Evolutionary conservation across 1,140 invertebrate genomes (phyloP).

Genomic region (Leptinotarsa defecta): DNA sequence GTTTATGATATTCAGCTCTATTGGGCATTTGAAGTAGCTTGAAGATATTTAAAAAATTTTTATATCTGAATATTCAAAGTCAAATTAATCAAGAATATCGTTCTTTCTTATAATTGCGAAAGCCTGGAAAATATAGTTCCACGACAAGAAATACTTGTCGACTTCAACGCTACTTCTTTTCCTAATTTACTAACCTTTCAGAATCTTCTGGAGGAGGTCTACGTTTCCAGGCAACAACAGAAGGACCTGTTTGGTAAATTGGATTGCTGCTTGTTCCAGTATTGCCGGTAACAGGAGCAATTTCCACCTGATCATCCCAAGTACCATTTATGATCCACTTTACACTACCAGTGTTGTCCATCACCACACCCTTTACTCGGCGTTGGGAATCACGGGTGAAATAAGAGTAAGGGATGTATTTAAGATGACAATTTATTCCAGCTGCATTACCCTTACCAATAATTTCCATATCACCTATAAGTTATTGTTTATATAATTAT

Average conservation of each 20-base stretch:
- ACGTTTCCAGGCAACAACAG: constrained; percentile 85
- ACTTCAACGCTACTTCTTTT: too few species aligned
- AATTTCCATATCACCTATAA: constrained; percentile 88
- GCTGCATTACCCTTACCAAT: constrained; percentile 70
- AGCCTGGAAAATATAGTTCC: too few species aligned
- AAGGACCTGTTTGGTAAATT: constrained; percentile 87
- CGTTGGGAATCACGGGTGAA: constrained; percentile 93
- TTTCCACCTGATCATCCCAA: constrained; percentile 95
- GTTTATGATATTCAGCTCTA: too few species aligned
- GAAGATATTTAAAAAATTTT: too few species aligned
- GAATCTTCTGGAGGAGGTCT: constrained; percentile 72
- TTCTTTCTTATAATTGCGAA: too few species aligned
- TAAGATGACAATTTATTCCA: constrained; percentile 93
- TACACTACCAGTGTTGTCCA: constrained; percentile 70
- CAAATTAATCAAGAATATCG: too few species aligned
- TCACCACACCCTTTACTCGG: constrained; percentile 81
- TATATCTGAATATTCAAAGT: too few species aligned
- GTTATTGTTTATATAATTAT: constrained; percentile 7
- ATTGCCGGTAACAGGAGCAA: constrained; percentile 83
- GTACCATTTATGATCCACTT: constrained; percentile 58
- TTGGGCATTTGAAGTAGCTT: too few species aligned
- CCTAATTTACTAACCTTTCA: constrained; percentile 53
- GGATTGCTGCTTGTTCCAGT: constrained; percentile 77
- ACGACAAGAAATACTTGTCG: too few species aligned
- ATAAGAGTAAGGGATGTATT: constrained; percentile 97